These are phyloP conservation scores for Ptychoptera albimana DNA, from an alignment of 2,888 invertebrate species.

Conservation along the genomic window DNA sequence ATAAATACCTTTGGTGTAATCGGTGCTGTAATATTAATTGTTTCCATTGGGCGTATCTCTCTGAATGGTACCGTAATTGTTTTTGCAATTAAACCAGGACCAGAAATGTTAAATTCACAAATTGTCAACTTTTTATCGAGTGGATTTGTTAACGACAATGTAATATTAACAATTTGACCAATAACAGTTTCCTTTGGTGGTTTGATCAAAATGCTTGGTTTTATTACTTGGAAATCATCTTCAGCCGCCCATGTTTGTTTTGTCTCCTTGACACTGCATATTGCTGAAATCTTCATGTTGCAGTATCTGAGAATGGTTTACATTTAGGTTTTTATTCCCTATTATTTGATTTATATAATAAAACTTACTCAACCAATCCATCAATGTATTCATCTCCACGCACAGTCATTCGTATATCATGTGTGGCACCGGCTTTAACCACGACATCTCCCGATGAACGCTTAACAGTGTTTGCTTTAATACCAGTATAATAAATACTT, in stretches of 20 bases:
- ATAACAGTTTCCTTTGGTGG: constrained; percentile 39
- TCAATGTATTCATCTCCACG: constrained; percentile 54
- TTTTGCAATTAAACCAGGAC: constrained; percentile 46
- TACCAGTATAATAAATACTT: constrained; percentile 64
- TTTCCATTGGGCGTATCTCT: constrained; percentile 38
- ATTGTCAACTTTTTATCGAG: constrained; percentile 43
- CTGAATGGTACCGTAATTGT: constrained; percentile 36
- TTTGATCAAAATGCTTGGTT: constrained; percentile 51
- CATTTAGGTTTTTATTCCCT: not conserved
- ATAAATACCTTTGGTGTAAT: constrained; percentile 37
- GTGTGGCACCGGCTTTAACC: constrained; percentile 45
- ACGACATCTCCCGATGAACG: constrained; percentile 47
- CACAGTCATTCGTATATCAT: constrained; percentile 38
- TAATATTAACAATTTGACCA: constrained; percentile 36
- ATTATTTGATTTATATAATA: not conserved
- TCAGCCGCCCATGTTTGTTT: constrained; percentile 70
- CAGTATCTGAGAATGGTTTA: too few species aligned
- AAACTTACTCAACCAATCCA: constrained; percentile 55
- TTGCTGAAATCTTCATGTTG: constrained; percentile 61
- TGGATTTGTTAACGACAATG: constrained; percentile 53
- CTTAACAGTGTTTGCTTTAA: constrained; percentile 51
- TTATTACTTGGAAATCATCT: constrained; percentile 64
- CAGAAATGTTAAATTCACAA: constrained; percentile 54
- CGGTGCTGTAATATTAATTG: constrained; percentile 37
- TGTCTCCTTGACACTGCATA: constrained; percentile 65